These are phyloP conservation scores for Hippocampus zosterae DNA, from an alignment of 2,113 vertebrate species.

Conservation along the genomic window DNA sequence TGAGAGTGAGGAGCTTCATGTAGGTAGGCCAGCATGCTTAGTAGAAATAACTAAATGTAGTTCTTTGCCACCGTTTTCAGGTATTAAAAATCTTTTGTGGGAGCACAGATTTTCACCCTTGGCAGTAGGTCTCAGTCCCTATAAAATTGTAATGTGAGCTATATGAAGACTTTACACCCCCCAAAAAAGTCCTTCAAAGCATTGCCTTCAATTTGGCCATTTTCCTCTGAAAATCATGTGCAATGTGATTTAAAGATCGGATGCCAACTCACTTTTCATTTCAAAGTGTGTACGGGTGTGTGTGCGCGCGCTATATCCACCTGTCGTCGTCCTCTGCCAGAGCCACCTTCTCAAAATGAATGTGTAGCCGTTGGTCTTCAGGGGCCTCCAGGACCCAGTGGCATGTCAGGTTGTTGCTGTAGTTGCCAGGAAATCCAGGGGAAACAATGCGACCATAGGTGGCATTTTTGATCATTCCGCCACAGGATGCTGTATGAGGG, in stretches of 20 bases:
- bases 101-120: too few relatives aligned
- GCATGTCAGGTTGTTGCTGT: constrained; percentile 97
- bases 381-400: constrained; percentile 94
- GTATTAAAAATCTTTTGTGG: too few relatives aligned
- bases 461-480: constrained; percentile 86
- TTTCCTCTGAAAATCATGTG: constrained; percentile 26
- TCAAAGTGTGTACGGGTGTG: background rate
- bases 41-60: too few relatives aligned
- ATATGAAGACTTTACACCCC: background rate
- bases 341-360: constrained; percentile 97
- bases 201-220: background rate
- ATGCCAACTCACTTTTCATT: background rate
- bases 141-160: background rate
- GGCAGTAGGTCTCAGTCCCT: background rate
- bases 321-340: constrained; percentile 97
- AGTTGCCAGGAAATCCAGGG: constrained; percentile 92
- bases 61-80: too few relatives aligned
- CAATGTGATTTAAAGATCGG: constrained; percentile 8
- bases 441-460: constrained; percentile 87
- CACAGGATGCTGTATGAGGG: constrained; percentile 78
- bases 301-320: constrained; percentile 61
- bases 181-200: background rate
- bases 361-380: constrained; percentile 79
- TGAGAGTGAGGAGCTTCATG: too few relatives aligned
- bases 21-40: too few relatives aligned